These are phyloP conservation scores for Zapornia atra DNA, from an alignment of 2,113 vertebrate species.

Conservation along the genomic window DNA sequence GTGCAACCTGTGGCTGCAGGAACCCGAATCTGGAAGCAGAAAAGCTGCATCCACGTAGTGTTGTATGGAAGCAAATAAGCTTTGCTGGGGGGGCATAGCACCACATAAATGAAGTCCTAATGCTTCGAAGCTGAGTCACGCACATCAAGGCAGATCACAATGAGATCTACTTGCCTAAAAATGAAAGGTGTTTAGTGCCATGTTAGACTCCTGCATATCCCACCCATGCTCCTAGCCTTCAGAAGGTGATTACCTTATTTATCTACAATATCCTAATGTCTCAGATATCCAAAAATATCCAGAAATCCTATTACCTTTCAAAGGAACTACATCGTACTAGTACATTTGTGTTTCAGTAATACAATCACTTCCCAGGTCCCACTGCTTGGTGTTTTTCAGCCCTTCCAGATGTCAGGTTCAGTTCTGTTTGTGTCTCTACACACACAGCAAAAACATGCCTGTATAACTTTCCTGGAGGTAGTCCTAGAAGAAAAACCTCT, in stretches of 20 bases:
- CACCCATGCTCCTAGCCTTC: not conserved
- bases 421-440: not conserved
- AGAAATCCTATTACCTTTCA: not conserved
- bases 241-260: not conserved
- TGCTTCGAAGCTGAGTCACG: not conserved
- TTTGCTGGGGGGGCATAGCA: not conserved
- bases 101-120: not conserved
- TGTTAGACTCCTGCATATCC: not conserved
- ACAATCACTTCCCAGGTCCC: not conserved
- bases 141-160: not conserved
- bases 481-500: not conserved
- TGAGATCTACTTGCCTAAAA: not conserved
- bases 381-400: not conserved
- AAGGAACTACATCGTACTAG: not conserved
- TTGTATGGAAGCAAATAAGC: rapidly evolving
- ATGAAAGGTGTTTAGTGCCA: not conserved
- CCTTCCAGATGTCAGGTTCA: not conserved
- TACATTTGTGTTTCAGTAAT: not conserved
- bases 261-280: not conserved
- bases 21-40: not conserved
- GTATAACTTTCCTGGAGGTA: not conserved
- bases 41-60: not conserved
- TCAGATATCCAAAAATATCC: not conserved
- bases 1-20: not conserved
- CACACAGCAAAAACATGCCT: not conserved